Percentiles rank a stretch among this genome's conserved stretches.
Evolutionary conservation across 2,797 vertebrate species (phyloP).

Genomic region (Tinamus major): DNA sequence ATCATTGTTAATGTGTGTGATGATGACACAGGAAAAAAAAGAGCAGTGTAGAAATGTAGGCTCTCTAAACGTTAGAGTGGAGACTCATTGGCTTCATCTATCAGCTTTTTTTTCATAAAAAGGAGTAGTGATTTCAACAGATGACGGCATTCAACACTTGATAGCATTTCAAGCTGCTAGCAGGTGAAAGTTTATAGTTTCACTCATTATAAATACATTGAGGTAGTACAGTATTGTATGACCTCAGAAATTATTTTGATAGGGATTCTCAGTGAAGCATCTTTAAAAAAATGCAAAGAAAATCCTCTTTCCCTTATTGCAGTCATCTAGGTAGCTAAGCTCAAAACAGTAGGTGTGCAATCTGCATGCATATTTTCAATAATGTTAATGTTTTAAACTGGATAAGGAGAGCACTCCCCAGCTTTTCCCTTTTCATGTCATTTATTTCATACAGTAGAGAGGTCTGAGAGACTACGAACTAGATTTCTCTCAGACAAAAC

Average conservation of each 20-base stretch:
- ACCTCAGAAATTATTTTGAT: neutral
- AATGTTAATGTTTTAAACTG: neutral
- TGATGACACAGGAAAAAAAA: too few relatives aligned
- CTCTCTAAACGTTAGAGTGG: too few relatives aligned
- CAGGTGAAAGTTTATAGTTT: too few relatives aligned
- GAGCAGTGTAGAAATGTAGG: too few relatives aligned
- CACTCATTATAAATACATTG: too few relatives aligned
- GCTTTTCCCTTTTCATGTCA: neutral
- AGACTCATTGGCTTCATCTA: too few relatives aligned
- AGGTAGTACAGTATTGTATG: neutral
- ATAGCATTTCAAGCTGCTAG: too few relatives aligned
- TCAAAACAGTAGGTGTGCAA: neutral
- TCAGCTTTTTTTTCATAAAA: too few relatives aligned
- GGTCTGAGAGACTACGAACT: neutral
- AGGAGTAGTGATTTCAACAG: too few relatives aligned
- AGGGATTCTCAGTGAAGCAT: neutral
- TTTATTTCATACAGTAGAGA: neutral
- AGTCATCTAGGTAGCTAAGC: neutral
- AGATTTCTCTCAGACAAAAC: neutral
- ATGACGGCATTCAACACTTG: too few relatives aligned
- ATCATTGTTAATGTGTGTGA: too few relatives aligned
- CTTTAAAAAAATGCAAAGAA: neutral
- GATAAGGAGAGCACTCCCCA: rapidly evolving
- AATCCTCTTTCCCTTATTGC: neutral
- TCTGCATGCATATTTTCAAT: neutral